These are phyloP conservation scores for Calephelis perditalis DNA, from an alignment of 2,888 invertebrate genomes.

Conservation along the genomic window DNA sequence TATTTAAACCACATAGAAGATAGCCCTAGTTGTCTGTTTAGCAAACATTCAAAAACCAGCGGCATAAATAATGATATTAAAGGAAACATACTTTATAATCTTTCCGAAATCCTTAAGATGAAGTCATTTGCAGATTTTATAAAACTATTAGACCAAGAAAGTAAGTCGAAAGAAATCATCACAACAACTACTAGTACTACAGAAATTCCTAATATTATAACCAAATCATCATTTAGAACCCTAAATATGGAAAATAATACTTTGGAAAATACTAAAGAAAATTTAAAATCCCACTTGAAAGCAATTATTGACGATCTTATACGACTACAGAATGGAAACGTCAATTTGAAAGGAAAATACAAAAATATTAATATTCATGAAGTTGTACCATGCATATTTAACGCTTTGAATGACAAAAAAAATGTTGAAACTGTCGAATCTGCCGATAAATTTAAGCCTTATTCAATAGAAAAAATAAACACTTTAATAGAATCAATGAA, in stretches of 20 bases:
- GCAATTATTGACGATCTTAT: conserved; percentile 55
- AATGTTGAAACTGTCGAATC: conserved; percentile 4
- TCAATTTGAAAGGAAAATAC: conserved; percentile 37
- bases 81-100: conserved; percentile 53
- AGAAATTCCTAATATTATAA: conserved; percentile 16
- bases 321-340: conserved; percentile 49
- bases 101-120: conserved; percentile 61
- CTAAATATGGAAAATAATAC: conserved; percentile 22
- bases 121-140: conserved; percentile 57
- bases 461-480: conserved; percentile 39
- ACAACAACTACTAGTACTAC: conserved; percentile 22
- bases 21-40: conserved; percentile 47
- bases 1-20: conserved; percentile 52
- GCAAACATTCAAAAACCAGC: conserved; percentile 32
- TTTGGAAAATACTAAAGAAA: conserved; percentile 46
- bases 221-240: conserved; percentile 9
- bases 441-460: conserved; percentile 13
- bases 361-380: conserved; percentile 45
- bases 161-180: conserved; percentile 17
- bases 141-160: conserved; percentile 39
- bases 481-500: conserved; percentile 46
- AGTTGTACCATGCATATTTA: conserved; percentile 58
- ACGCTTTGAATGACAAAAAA: conserved; percentile 40
- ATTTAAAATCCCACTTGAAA: conserved; percentile 57
- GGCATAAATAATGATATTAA: conserved; percentile 37